Conservation (phyloP, 1,140 invertebrate genomes). For the Panulirus ornatus region DNA sequence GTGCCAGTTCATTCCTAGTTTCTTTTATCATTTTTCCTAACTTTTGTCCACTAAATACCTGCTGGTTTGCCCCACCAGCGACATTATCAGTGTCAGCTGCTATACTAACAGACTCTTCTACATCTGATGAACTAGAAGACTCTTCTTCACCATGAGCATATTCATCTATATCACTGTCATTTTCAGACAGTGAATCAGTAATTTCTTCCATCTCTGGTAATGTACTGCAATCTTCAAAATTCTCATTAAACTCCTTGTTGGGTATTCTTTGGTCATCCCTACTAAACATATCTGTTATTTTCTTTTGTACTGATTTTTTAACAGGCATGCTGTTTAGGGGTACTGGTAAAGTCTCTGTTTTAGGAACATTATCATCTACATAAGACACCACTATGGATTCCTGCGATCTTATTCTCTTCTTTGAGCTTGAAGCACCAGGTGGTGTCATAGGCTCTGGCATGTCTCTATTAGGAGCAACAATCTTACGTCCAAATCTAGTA, state of each 20-base stretch:
- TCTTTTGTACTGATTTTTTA: constrained; percentile 53
- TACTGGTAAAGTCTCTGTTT: neutral
- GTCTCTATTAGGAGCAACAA: constrained; percentile 73
- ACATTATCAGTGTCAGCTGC: too few relatives aligned
- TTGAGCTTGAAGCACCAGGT: constrained; percentile 32
- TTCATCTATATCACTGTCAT: neutral
- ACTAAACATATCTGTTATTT: constrained; percentile 62
- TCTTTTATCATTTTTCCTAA: too few relatives aligned
- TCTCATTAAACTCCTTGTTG: neutral
- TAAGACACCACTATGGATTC: neutral
- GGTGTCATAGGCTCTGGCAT: constrained; percentile 75
- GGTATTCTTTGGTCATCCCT: neutral
- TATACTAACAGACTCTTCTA: too few relatives aligned
- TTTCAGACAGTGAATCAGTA: neutral
- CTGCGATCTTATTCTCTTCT: constrained; percentile 17
- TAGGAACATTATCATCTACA: neutral
- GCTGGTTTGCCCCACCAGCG: too few relatives aligned
- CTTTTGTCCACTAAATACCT: too few relatives aligned
- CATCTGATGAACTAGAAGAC: too few relatives aligned
- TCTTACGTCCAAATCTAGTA: constrained; percentile 73
- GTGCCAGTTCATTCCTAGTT: too few relatives aligned
- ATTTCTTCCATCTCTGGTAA: constrained; percentile 37
- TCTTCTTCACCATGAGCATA: too few relatives aligned
- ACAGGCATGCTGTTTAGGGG: neutral
- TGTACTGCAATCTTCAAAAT: neutral